phyloP scores from a whole-genome alignment of 1,140 invertebrate species.

The Leucophenga varia region DNA sequence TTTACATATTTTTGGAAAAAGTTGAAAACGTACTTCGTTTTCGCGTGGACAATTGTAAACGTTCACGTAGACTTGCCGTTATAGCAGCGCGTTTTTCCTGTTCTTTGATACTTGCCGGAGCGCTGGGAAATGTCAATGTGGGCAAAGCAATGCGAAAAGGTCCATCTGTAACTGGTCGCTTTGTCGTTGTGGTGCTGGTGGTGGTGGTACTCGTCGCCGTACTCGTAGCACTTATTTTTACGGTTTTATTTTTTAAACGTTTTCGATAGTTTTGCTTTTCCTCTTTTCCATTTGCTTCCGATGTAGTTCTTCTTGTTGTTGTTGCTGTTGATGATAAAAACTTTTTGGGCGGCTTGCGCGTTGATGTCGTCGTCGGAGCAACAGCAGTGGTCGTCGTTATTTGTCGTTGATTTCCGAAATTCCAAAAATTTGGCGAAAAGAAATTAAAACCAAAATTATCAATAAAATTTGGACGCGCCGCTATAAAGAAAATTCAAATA shows the following conservation, averaged over 20 bases:
- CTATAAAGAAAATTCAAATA: neutral
- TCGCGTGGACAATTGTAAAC: constrained; percentile 60
- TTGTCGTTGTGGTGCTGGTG: constrained; percentile 35
- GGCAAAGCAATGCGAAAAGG: constrained; percentile 52
- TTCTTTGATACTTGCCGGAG: constrained; percentile 28
- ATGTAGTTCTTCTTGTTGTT: too few relatives aligned
- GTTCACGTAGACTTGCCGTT: constrained; percentile 21
- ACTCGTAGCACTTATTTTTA: neutral
- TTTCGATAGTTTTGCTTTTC: constrained; percentile 53
- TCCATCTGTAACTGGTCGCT: constrained; percentile 27
- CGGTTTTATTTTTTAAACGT: constrained; percentile 28
- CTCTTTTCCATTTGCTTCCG: too few relatives aligned
- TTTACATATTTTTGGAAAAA: constrained; percentile 62
- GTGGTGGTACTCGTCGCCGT: neutral
- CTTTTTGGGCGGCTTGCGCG: constrained; percentile 59
- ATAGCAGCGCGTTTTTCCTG: constrained; percentile 37
- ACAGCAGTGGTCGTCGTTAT: constrained; percentile 20
- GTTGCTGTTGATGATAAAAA: constrained; percentile 55
- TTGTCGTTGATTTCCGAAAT: constrained; percentile 9
- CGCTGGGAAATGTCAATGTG: constrained; percentile 43
- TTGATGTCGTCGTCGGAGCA: too few relatives aligned
- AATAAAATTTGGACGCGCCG: neutral
- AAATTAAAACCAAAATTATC: constrained; percentile 1
- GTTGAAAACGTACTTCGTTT: constrained; percentile 56
- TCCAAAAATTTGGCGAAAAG: constrained; percentile 8